Percentiles rank a stretch among this genome's conserved stretches.
phyloP scores from a whole-genome alignment of 2,113 vertebrate species.

The Elgaria multicarinata region DNA sequence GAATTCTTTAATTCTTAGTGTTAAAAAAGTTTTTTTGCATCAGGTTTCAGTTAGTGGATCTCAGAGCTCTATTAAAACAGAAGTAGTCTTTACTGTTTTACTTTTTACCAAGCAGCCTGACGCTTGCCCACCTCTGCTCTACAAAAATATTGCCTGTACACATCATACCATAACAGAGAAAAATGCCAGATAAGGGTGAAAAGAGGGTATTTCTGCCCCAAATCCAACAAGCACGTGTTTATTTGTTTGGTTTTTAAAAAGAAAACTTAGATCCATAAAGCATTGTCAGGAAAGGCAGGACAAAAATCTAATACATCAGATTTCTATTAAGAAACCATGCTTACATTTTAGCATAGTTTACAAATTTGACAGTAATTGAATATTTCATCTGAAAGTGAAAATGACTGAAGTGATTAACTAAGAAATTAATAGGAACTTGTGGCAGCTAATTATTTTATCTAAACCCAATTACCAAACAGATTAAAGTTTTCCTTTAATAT shows the following conservation, averaged over 20 bases:
- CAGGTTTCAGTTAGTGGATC: no score
- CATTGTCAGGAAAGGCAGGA: not conserved
- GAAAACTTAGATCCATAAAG: not conserved
- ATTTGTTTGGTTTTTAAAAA: not conserved
- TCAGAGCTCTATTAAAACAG: no score
- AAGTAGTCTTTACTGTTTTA: no score
- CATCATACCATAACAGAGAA: not conserved
- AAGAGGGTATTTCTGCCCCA: not conserved
- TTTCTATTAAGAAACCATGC: not conserved
- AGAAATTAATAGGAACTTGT: not conserved
- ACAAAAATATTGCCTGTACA: not conserved
- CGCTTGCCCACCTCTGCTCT: not conserved
- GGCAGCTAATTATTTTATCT: not conserved
- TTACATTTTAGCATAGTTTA: not conserved
- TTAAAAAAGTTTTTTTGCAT: no score
- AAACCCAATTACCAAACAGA: not conserved
- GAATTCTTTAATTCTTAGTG: no score
- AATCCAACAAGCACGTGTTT: not conserved
- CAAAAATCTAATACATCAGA: not conserved
- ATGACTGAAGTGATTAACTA: not conserved
- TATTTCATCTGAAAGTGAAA: not conserved
- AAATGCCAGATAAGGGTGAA: not conserved
- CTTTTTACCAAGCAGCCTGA: no score
- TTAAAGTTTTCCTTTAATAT: not conserved
- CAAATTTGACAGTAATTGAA: not conserved